A percentile compares a stretch with the other conserved stretches of the same genome.
Evolutionary conservation across 2,888 invertebrate genomes (phyloP).

Genomic region (Aleiodes testaceus): DNA sequence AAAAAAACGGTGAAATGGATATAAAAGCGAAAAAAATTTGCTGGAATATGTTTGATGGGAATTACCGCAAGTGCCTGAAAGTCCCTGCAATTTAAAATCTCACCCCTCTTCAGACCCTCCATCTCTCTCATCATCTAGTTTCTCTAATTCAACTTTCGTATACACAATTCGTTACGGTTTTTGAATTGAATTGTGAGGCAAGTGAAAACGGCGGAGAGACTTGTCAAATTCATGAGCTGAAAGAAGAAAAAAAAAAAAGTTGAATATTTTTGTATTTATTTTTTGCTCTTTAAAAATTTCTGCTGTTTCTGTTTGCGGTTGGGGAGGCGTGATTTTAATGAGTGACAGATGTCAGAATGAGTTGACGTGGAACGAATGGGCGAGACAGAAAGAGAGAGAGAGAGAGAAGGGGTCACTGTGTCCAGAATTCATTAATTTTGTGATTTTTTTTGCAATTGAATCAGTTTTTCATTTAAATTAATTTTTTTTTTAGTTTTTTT

Average conservation of each 20-base stretch:
- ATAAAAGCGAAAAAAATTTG: conserved; percentile 35
- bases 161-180: conserved; percentile 58
- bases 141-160: conserved; percentile 8
- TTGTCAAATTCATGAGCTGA: conserved; percentile 9
- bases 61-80: conserved; percentile 57
- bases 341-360: conserved; percentile 68
- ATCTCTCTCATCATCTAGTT: neutral
- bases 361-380: conserved; percentile 64
- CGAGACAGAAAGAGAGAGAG: conserved; percentile 28
- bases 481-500: too few relatives aligned
- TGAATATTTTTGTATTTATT: conserved; percentile 41
- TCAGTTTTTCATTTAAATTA: neutral
- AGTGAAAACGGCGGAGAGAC: conserved; percentile 43
- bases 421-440: conserved; percentile 52
- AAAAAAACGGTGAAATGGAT: conserved; percentile 36
- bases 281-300: conserved; percentile 11
- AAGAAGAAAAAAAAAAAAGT: conserved; percentile 26
- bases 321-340: conserved; percentile 64
- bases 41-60: conserved; percentile 57
- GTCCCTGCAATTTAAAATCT: conserved; percentile 56
- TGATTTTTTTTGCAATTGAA: conserved; percentile 10
- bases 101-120: conserved; percentile 60
- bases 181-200: conserved; percentile 56
- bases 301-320: conserved; percentile 54
- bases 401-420: conserved; percentile 37